Evolutionary conservation across 2,888 invertebrate genomes (phyloP).

Genomic region (Amaurobius ferox): DNA sequence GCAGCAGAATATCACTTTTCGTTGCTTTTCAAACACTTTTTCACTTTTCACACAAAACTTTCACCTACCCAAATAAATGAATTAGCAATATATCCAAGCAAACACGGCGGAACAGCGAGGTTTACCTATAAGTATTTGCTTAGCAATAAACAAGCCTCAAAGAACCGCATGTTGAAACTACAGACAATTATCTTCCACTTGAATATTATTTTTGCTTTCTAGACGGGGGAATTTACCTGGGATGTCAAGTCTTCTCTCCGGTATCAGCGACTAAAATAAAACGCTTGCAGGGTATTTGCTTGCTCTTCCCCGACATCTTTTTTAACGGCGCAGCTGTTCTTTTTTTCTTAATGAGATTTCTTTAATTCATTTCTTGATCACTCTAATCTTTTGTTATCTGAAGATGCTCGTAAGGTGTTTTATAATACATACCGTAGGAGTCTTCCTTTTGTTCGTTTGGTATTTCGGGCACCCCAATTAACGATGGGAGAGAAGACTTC

Average conservation of each 20-base stretch:
- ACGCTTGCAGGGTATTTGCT: slow-evolving; percentile 37
- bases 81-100: background rate
- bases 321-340: slow-evolving; percentile 37
- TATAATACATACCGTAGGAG: slow-evolving; percentile 2
- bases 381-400: slow-evolving; percentile 41
- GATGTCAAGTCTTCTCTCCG: slow-evolving; percentile 5
- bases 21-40: background rate
- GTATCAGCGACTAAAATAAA: slow-evolving; percentile 61
- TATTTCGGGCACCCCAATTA: slow-evolving; percentile 64
- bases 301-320: slow-evolving; percentile 28
- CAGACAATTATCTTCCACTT: background rate
- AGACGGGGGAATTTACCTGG: slow-evolving; percentile 33
- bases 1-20: background rate
- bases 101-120: background rate
- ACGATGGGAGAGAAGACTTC: slow-evolving; percentile 33
- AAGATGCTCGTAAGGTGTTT: slow-evolving; percentile 25
- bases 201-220: background rate
- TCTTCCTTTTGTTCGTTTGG: slow-evolving; percentile 32
- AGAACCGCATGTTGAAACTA: background rate
- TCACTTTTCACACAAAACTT: background rate
- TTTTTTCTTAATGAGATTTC: slow-evolving; percentile 51
- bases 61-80: background rate
- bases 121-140: background rate
- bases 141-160: background rate
- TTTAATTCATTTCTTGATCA: slow-evolving; percentile 33